A percentile compares a stretch with the other conserved stretches of the same genome.
These are phyloP conservation scores for Scrobipalpa atriplicella DNA, from an alignment of 2,888 invertebrate genomes.

Conservation along the genomic window DNA sequence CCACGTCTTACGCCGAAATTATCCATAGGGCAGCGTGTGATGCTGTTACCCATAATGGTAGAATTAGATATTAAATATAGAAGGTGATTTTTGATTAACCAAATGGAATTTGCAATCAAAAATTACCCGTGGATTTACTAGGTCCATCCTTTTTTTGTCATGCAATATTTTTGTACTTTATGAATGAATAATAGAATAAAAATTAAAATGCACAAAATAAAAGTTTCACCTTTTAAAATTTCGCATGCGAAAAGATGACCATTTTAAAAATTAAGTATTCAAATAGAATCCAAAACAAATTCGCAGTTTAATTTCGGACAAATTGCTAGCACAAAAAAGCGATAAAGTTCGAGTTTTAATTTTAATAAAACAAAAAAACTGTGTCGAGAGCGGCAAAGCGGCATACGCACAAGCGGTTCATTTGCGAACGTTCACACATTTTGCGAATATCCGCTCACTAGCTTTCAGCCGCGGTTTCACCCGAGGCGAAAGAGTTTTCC, in stretches of 20 bases:
- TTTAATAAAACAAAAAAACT: conserved; percentile 27
- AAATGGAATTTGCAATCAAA: too few relatives aligned
- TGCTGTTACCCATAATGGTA: too few relatives aligned
- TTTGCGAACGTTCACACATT: conserved; percentile 41
- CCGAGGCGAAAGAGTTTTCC: too few relatives aligned
- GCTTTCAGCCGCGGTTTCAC: too few relatives aligned
- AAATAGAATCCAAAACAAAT: conserved; percentile 18
- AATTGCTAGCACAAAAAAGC: conserved; percentile 18
- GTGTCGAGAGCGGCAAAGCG: conserved; percentile 30
- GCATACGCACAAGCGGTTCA: conserved; percentile 40
- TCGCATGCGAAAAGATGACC: conserved; percentile 26
- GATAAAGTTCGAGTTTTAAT: conserved; percentile 36
- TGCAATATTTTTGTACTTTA: not conserved
- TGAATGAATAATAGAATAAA: not conserved
- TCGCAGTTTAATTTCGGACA: conserved; percentile 31
- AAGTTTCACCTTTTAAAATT: not conserved
- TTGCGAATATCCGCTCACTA: conserved; percentile 17
- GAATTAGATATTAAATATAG: too few relatives aligned
- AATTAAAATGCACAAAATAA: not conserved
- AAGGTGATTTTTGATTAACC: too few relatives aligned
- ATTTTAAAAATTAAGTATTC: conserved; percentile 33
- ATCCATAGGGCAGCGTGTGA: too few relatives aligned
- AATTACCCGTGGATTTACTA: too few relatives aligned
- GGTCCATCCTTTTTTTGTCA: not conserved
- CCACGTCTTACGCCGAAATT: too few relatives aligned